Evolutionary conservation across 1,140 invertebrate species (phyloP), one percentile per base, ranked within the genome.

Genomic region (Drosophila ficusphila): DNA sequence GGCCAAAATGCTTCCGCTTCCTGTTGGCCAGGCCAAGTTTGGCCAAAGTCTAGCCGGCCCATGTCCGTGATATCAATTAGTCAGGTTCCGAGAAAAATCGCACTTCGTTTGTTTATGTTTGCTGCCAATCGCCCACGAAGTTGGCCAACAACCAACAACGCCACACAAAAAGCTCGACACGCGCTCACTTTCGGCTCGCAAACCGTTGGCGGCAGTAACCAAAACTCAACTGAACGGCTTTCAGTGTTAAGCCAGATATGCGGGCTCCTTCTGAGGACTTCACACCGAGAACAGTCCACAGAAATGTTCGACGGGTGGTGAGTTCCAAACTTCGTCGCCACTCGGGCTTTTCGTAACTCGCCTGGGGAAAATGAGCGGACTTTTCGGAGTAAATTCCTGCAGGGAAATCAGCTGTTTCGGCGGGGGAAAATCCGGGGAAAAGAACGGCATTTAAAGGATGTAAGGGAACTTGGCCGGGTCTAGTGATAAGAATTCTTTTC

Each of bases 161-260:
- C 19, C n/a, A 21, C 19, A 12, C 18, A 18, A 46, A 9, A 19
- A 27, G 9, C 44, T 16, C 16, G 49, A 29, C 56, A 61, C 78
- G 60, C 79, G 78, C 67, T 60, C 38, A 54, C 56, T 44, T 36
- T 56, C 53, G 23, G 38, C 21, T 42, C 52, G 69, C 60, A 56
- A 76, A 88, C 82, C 82, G 83, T 82, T 88, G 69, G 74, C 82
- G 78, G 70, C 78, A 78, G 73, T 82, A 78, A 82, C 77, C 82
- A 88, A 88, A 88, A 88, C 82, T 88, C 82, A 88, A 88, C 83
- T 88, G 83, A 88, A 78, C 36, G 56, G 36, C n/a, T 21, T 25
- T 34, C 52, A 23, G 14, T 52, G 57, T 36, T 42, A 36, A 60
- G 42, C 25, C 52, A 53, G 76, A 23, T 73, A 56, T 54, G 69